Base-by-base conservation (phyloP, 2,797 vertebrate genomes). In the Chaetodon trifasciatus region DNA sequence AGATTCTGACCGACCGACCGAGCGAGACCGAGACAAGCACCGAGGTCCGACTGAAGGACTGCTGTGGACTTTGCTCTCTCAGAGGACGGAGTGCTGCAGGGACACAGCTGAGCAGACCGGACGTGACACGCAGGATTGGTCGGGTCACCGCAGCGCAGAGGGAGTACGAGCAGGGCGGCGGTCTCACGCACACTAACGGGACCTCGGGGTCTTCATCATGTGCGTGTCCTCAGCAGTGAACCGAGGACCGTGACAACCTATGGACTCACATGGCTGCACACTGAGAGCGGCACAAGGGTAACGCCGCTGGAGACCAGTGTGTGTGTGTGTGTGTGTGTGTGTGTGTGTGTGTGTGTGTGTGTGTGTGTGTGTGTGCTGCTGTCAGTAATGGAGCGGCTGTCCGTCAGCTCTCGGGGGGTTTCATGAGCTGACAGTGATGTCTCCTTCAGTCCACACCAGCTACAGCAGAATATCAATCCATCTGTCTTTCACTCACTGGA, bases 231-330 rank as follows among this genome's bases (percentile, higher is more conserved):
- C 19, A 15, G 70, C 4, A 11, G 64, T 78, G 76, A 88, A 63
- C 44, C 3, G 10, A 5, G 40, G 46, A 76, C 79, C 79, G 23
- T 78, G 87, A 76, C 84, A 76, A 74, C 71, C 74, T 81, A 68
- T 42, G 77, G 81, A 71, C 73, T 61, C 62, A 32, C 79, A 85
- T 57, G 81, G 76, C 57, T 90, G 79, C 82, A 78, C 88, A 82
- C 53, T 64, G 35, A 58, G 10, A 52, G 4, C 15, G 0, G 24
- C 35, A 21, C 68, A 70, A 79, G 82, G 80, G 78, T 70, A 44
- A 70, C 2, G 2, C 44, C 70, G 70, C 79, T 53, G 63, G 71
- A 76, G 86, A 50, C 16, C 12, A 2, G 39, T 28, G 28, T 28
- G 28, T 28, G 28, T 28, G 28, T 28, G 28, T 28, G 28, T 28